Evolutionary conservation across 1,140 invertebrate genomes (phyloP), one percentile per base, ranked within the genome.

Genomic region (Aphelenchoides fujianensis): DNA sequence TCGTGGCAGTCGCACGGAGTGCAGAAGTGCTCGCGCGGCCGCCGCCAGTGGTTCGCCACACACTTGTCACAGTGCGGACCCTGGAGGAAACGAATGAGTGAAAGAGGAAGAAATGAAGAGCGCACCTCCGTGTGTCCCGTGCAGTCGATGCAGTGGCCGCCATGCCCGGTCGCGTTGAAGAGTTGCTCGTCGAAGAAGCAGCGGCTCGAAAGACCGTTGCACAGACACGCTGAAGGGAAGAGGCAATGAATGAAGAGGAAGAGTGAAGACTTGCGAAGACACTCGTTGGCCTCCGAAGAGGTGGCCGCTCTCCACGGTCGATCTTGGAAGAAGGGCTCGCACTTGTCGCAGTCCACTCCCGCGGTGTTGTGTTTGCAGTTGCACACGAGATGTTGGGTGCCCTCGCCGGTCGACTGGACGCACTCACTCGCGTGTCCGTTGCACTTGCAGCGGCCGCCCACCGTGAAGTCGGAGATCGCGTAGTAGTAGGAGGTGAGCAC

Each of bases 401-500:
- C 72, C 1, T 74, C 70, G 34, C 87, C 88, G 0, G 88, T 89
- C 34, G 89, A 89, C 23, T 87, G 82, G 3, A 92, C 89, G 83
- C 95, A 98, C 79, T 92, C 89, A 16, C 90, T 91, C 2, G 95
- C 94, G 84, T 98, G 95, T 0, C 96, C 96, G 82, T 98, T 97
- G 86, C 96, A 98, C 31, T 66, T 34, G 36, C 63, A 66, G 30
- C 63, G 31, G 5, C 94, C 96, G 63, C 96, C 96, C 27, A 98
- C 92, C 1, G 93, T 90, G 69, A 98, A 89, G 85, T 98, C 95
- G 16, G 92, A 91, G 72, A 99, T 95, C 66, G 95, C 94, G 87
- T 97, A 98, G 87, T 94, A 99, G 84, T 99, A 99, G 0, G 95
- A 97, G 79, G 91, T 90, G 3, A 97, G 84, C n/a, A 98, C 95